Percentiles rank a stretch among this genome's conserved stretches.
Conservation (phyloP, 2,888 invertebrate genomes). For the Rotaria magnacalcarata region DNA sequence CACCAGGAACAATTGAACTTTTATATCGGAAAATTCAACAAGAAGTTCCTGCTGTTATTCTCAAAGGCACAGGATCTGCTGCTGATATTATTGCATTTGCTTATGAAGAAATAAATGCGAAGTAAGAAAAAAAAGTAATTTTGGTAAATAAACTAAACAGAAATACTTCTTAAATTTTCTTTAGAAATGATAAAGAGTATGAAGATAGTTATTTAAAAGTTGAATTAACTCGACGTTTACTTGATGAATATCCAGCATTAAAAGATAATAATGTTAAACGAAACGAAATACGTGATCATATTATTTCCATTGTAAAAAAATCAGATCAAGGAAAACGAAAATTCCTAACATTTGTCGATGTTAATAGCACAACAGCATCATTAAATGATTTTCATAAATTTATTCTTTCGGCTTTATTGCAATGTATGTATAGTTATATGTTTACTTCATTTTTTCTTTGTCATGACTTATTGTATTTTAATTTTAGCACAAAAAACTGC, state of each 20-base stretch:
- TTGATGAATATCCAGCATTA: slow-evolving; percentile 52
- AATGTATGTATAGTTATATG: slow-evolving; percentile 51
- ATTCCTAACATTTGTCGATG: slow-evolving; percentile 56
- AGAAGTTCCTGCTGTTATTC: slow-evolving; percentile 57
- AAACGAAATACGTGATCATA: slow-evolving; percentile 56
- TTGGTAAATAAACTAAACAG: background rate
- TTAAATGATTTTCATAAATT: slow-evolving; percentile 57
- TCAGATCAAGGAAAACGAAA: slow-evolving; percentile 53
- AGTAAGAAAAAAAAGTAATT: slow-evolving; percentile 2
- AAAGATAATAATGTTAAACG: slow-evolving; percentile 55
- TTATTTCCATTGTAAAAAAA: slow-evolving; percentile 55
- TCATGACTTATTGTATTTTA: background rate
- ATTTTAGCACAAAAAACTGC: slow-evolving; percentile 48
- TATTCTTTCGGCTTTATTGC: slow-evolving; percentile 56
- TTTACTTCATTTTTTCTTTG: background rate
- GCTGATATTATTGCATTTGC: slow-evolving; percentile 58
- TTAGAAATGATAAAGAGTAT: slow-evolving; percentile 53
- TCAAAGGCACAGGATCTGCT: slow-evolving; percentile 57
- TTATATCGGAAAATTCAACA: slow-evolving; percentile 55
- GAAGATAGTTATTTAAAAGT: slow-evolving; percentile 56
- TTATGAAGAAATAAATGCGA: slow-evolving; percentile 54
- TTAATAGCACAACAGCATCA: slow-evolving; percentile 53
- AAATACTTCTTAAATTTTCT: background rate
- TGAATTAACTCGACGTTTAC: slow-evolving; percentile 56
- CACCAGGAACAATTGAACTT: slow-evolving; percentile 54